Percentiles rank a stretch among this genome's conserved stretches.
Conservation (phyloP, 2,113 vertebrate species). For the Brienomyrus longianalis region DNA sequence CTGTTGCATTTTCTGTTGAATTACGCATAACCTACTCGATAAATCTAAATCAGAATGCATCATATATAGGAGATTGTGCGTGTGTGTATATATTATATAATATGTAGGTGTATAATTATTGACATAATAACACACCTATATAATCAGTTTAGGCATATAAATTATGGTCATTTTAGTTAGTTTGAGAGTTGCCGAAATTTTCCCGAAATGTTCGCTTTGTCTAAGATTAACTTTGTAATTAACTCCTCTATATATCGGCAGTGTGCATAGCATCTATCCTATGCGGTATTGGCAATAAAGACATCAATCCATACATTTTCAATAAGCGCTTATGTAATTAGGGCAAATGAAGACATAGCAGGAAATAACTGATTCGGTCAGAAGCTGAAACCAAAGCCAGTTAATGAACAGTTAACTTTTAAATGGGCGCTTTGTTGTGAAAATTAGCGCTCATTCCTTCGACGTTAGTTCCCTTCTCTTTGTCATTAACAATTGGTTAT, state of each 20-base stretch:
- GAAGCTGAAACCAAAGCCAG: conserved; percentile 33
- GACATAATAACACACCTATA: neutral
- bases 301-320: conserved; percentile 5
- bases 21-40: neutral
- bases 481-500: conserved; percentile 52
- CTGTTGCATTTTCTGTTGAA: neutral
- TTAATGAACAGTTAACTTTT: conserved; percentile 56
- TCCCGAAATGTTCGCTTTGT: neutral
- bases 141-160: neutral
- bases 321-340: neutral
- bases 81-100: neutral
- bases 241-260: neutral
- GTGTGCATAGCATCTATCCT: neutral
- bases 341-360: neutral
- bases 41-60: neutral
- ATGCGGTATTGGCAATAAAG: neutral
- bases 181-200: neutral
- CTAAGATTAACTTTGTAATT: neutral
- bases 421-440: conserved; percentile 56
- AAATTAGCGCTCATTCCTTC: conserved; percentile 37
- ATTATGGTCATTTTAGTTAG: neutral
- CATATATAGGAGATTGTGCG: neutral
- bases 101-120: neutral
- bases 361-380: neutral
- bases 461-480: conserved; percentile 49